Evolutionary conservation across 2,113 vertebrate species (phyloP).

Genomic region (Scomber japonicus): DNA sequence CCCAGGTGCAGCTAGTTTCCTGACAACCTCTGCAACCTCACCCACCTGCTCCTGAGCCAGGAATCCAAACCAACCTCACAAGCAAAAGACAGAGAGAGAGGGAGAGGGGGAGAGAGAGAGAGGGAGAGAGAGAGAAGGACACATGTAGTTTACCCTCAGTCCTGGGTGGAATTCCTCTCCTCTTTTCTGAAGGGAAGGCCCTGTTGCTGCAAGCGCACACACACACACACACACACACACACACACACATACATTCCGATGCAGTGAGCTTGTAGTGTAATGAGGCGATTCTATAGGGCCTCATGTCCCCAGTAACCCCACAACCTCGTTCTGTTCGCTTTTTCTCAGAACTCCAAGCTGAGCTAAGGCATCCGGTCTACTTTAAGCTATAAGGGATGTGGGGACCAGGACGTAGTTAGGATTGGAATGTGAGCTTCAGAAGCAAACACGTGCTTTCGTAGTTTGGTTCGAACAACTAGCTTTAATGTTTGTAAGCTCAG

Average conservation of each 20-base stretch:
- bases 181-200: constrained; percentile 57
- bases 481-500: constrained; percentile 9
- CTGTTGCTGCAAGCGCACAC: constrained; percentile 32
- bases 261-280: constrained; percentile 70
- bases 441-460: constrained; percentile 40
- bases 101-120: too few species aligned
- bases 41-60: too few species aligned
- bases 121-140: too few species aligned
- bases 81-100: too few species aligned
- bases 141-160: neutral
- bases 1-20: too few species aligned
- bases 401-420: constrained; percentile 74
- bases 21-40: too few species aligned
- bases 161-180: constrained; percentile 13
- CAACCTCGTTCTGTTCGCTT: constrained; percentile 53
- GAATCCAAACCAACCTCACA: too few species aligned
- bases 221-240: constrained; percentile 13
- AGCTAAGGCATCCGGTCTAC: constrained; percentile 69
- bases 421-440: constrained; percentile 64
- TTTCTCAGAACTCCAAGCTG: constrained; percentile 52
- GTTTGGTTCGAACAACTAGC: constrained; percentile 25
- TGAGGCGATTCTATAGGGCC: constrained; percentile 78
- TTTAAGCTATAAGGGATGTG: constrained; percentile 57
- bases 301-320: constrained; percentile 68
- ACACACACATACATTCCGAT: constrained; percentile 59